Evolutionary conservation across 2,113 vertebrate species (phyloP).

Genomic region (Lycaon pictus): DNA sequence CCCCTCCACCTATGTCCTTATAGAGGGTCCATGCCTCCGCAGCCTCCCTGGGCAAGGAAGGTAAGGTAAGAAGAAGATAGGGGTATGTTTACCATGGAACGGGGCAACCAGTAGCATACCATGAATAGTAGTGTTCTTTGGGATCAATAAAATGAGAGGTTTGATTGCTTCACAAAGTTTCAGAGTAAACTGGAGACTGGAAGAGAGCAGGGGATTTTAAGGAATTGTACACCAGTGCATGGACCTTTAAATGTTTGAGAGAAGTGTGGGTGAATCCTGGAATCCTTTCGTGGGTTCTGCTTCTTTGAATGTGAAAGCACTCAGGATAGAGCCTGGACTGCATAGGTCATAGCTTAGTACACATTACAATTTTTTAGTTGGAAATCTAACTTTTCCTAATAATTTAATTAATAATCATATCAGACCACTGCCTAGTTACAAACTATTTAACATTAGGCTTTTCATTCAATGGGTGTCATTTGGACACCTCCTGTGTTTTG

Average conservation of each 20-base stretch:
- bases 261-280: neutral
- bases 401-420: neutral
- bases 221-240: neutral
- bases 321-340: neutral
- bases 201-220: neutral
- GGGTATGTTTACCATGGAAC: neutral
- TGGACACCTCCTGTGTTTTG: neutral
- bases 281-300: neutral
- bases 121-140: neutral
- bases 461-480: neutral
- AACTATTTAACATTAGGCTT: constrained; percentile 32
- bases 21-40: neutral
- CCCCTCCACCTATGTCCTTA: neutral
- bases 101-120: neutral
- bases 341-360: neutral
- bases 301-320: neutral
- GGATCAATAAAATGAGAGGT: neutral
- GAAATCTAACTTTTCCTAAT: neutral
- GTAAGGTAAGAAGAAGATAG: neutral
- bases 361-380: neutral
- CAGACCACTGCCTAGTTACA: neutral
- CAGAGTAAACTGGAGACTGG: neutral
- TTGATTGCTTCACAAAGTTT: constrained; percentile 10
- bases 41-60: neutral
- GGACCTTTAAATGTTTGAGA: neutral